These are phyloP conservation scores for Pteruthius melanotis DNA, from an alignment of 2,113 vertebrate genomes.

Conservation along the genomic window DNA sequence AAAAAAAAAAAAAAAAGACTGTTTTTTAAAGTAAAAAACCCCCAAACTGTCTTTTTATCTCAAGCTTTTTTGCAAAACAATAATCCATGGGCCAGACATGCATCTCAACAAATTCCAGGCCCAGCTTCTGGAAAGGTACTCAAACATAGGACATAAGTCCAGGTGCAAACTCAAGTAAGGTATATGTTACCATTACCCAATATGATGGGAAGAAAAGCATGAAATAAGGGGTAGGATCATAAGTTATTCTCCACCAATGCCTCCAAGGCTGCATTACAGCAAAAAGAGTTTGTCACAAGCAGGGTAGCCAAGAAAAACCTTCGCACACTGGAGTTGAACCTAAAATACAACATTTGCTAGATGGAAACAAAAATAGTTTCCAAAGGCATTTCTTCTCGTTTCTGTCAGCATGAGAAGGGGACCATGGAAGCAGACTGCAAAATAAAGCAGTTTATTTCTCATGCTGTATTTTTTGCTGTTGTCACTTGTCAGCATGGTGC, in stretches of 20 bases:
- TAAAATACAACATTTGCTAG: conserved; percentile 31
- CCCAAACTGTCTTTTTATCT: neutral
- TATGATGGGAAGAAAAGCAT: neutral
- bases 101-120: neutral
- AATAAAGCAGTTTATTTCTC: conserved; percentile 35
- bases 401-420: conserved; percentile 52
- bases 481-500: conserved; percentile 9
- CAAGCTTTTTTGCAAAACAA: neutral
- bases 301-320: conserved; percentile 54
- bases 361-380: conserved; percentile 57
- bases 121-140: neutral
- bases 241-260: neutral
- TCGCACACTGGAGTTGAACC: neutral
- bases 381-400: conserved; percentile 55
- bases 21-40: neutral
- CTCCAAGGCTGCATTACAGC: neutral
- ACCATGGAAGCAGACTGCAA: conserved; percentile 59
- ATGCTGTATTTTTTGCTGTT: neutral
- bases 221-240: neutral
- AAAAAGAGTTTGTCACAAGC: neutral
- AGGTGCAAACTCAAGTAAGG: neutral
- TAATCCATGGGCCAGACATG: neutral
- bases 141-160: neutral
- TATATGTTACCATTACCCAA: neutral
- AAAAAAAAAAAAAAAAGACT: neutral